These are phyloP conservation scores for Danaus chrysippus DNA, from an alignment of 2,888 invertebrate genomes.

Conservation along the genomic window DNA sequence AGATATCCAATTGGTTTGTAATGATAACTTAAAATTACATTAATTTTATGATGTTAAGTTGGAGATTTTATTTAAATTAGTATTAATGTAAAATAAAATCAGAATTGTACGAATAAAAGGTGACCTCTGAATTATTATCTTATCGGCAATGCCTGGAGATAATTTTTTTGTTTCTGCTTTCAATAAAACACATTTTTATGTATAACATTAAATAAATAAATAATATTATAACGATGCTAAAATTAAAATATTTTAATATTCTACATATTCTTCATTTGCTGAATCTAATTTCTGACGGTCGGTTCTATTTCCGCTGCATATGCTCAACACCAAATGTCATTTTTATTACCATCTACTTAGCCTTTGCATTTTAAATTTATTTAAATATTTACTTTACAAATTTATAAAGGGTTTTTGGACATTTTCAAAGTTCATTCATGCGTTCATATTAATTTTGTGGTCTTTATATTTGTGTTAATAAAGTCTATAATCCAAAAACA, in stretches of 20 bases:
- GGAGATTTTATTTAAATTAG: neutral
- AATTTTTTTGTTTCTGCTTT: no score
- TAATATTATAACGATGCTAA: no score
- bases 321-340: neutral
- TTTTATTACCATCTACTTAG: constrained; percentile 2
- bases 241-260: no score
- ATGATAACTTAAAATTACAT: constrained; percentile 29
- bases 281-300: constrained; percentile 6
- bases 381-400: constrained; percentile 2
- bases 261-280: no score
- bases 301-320: neutral
- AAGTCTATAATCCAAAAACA: neutral
- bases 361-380: constrained; percentile 4
- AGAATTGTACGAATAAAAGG: no score
- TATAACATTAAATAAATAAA: no score
- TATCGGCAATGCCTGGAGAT: no score
- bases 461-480: neutral
- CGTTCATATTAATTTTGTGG: neutral
- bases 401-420: constrained; percentile 2
- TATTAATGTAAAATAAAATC: no score
- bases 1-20: constrained; percentile 46
- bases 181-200: no score
- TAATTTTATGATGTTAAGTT: constrained; percentile 9
- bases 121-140: no score
- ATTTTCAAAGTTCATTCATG: neutral